Base-by-base conservation (phyloP, 1,140 invertebrate genomes). In the Olivierus martensii region DNA sequence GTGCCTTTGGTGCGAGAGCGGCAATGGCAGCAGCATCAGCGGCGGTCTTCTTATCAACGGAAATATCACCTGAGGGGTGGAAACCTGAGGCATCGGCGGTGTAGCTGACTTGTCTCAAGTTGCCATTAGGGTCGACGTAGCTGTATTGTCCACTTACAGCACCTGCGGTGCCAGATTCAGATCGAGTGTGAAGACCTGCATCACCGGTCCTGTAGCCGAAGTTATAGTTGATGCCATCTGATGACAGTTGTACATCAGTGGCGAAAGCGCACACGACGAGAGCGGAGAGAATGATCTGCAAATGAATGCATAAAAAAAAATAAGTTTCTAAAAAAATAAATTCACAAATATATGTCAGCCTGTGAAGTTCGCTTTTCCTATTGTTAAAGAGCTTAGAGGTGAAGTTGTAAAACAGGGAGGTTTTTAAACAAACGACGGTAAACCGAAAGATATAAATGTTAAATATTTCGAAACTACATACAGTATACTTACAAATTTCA, bases 71-170 rank as follows among this genome's bases (percentile, higher is more conserved):
- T 49, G 50, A 10, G 5, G 60, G 49, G 17, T 57, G 48, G 46
- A 49, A 61, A 15, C 60, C 60, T 62, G 86, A 81, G 61, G 74
- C 50, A 17, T 55, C 78, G 3, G 84, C 84, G 11, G 82, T 83
- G 67, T 89, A 90, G 7, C 84, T 83, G n/a, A 87, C 82, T 44
- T 81, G 75, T 71, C 88, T 87, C 46, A 87, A 77, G 67, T 84
- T 77, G 7, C 85, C 86, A 57, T 79, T 75, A 41, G 80, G 77
- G 63, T 88, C 84, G 34, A 87, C 72, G 67, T 83, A 89, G 52
- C 85, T 85, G 67, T 86, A 89, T 37, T 84, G 87, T 46, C 85
- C 85, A 65, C 84, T 84, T 41, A 88, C 82, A 63, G 86, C 82
- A 28, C 84, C 84, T 55, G 79, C 69, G 28, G 83, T 79, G 63